These are phyloP conservation scores for Heliconius hewitsoni DNA, from an alignment of 1,140 invertebrate genomes.

Conservation along the genomic window DNA sequence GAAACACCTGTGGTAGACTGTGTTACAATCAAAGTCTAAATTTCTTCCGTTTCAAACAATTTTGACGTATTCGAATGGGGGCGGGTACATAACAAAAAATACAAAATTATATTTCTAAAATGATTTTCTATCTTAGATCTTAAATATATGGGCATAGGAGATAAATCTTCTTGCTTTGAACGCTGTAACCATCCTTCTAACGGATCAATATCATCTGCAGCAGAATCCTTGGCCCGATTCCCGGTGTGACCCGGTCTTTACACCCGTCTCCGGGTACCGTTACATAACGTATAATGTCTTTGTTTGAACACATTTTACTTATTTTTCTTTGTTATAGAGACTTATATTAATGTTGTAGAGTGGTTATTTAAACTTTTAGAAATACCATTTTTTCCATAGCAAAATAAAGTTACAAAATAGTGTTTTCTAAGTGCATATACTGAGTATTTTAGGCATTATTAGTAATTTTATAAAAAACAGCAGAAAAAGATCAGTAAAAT, in stretches of 20 bases:
- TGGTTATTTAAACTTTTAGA: too few species aligned
- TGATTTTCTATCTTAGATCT: slow-evolving; percentile 8
- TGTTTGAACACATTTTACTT: neutral
- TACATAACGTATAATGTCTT: slow-evolving; percentile 12
- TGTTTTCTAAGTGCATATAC: too few species aligned
- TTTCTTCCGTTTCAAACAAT: neutral
- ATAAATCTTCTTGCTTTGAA: neutral
- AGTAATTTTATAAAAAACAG: too few species aligned
- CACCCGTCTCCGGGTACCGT: slow-evolving; percentile 38
- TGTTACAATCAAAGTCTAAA: neutral
- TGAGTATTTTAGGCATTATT: too few species aligned
- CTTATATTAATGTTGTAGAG: too few species aligned
- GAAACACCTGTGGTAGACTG: neutral
- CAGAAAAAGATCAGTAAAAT: neutral
- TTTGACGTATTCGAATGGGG: neutral
- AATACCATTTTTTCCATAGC: too few species aligned
- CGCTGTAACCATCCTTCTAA: slow-evolving; percentile 21
- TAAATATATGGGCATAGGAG: slow-evolving; percentile 2
- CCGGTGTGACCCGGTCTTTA: slow-evolving; percentile 51
- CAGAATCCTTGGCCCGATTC: slow-evolving; percentile 62
- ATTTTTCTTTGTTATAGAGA: neutral
- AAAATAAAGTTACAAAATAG: too few species aligned
- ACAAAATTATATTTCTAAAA: neutral
- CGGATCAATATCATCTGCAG: slow-evolving; percentile 46
- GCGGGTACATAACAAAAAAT: neutral